Evolutionary conservation across 2,113 vertebrate species (phyloP), one percentile per base, ranked within the genome.

Genomic region (Boulengeromyrus knoepffleri): DNA sequence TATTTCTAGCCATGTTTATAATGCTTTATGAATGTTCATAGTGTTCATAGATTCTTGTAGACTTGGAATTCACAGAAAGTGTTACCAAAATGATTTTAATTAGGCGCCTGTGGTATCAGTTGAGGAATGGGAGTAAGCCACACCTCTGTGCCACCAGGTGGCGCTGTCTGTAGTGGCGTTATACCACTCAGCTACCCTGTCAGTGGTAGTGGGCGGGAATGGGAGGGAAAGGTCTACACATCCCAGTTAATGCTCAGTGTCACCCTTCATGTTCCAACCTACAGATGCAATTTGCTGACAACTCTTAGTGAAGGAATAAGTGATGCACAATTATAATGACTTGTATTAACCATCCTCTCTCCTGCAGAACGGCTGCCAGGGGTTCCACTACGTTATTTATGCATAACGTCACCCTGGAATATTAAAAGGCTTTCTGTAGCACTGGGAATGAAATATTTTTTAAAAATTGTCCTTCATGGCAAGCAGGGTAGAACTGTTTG

Each of bases 341-440:
- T 31, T 74, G 3, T 27, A 21, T 21, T 46, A 70, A 66, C 88
- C 47, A 31, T 9, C 36, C 89, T 31, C 15, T 36, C 89, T 84
- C 36, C 74, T 84, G 47, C 31, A 27, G 88, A 84, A 50, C 1
- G 77, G 31, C 50, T 80, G 85, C 36, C 89, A 89, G 89, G 77
- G 85, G 89, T 80, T 83, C 77, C 21, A 50, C 77, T 58, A 46
- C 77, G 89, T 84, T 89, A 56, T 85, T 89, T 89, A 89, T 89
- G 89, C 50, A 53, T 89, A 36, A 84, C 46, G 53, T 58, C 89
- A 89, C 74, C 74, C 39, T 42, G 36, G 74, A 89, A 89, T 89
- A 89, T 89, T 84, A 58, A 89, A 89, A 89, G 36, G 21, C 27
- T 52, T 84, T 45, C 31, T 85, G 49, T 58, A 39, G 27, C 66